These are phyloP conservation scores for Labeo calbasu DNA, from an alignment of 2,797 vertebrate species.

Conservation along the genomic window DNA sequence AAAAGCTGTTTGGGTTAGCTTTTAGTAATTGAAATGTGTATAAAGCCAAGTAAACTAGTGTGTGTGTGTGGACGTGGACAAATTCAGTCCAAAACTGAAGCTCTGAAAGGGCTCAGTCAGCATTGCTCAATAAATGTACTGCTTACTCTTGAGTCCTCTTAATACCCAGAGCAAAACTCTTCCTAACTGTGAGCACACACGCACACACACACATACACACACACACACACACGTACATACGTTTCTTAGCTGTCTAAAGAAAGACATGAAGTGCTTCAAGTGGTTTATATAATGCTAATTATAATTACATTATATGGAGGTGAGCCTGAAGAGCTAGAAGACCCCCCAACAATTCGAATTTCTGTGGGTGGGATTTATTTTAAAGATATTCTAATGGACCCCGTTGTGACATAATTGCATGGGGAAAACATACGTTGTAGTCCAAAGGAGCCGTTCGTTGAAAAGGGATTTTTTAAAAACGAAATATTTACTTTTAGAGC, in stretches of 20 bases:
- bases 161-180: slow-evolving; percentile 26
- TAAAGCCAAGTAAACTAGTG: slow-evolving; percentile 2
- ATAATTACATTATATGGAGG: background rate
- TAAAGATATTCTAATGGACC: no score
- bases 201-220: background rate
- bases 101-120: slow-evolving; percentile 39
- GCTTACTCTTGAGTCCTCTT: slow-evolving; percentile 24
- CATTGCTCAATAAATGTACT: slow-evolving; percentile 35
- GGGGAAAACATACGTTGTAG: no score
- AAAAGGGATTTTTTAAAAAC: no score
- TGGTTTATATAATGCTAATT: background rate
- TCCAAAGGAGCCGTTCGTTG: no score
- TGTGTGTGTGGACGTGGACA: background rate
- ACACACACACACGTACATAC: slow-evolving; percentile 1
- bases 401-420: no score
- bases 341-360: no score
- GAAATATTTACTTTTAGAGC: no score
- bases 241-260: slow-evolving; percentile 13
- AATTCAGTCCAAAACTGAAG: slow-evolving; percentile 22
- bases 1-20: background rate
- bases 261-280: background rate
- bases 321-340: no score
- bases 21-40: background rate
- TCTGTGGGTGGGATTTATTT: no score
- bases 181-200: background rate